These are phyloP conservation scores for Drosophila bocki DNA, from an alignment of 1,140 invertebrate species.

Conservation along the genomic window DNA sequence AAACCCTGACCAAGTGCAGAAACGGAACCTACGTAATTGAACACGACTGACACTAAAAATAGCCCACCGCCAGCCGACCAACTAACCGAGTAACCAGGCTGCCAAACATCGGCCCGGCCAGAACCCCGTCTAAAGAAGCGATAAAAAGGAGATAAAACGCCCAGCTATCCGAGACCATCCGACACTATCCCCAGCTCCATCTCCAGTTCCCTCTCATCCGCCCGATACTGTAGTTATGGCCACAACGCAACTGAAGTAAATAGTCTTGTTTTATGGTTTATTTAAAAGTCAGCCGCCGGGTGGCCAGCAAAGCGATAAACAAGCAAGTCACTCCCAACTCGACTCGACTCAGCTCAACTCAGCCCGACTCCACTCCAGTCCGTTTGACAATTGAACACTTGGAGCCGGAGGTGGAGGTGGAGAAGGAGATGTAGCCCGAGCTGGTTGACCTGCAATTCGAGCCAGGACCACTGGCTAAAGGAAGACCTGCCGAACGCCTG, in stretches of 20 bases:
- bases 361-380: conserved; percentile 2
- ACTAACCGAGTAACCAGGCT: conserved; percentile 24
- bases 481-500: conserved; percentile 64
- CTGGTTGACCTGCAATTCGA: conserved; percentile 53
- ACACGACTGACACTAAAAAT: conserved; percentile 76
- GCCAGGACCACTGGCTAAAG: conserved; percentile 16
- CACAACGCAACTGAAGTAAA: conserved; percentile 80
- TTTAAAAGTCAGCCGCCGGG: conserved; percentile 67
- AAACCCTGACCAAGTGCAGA: conserved; percentile 37
- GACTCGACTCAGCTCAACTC: conserved; percentile 12
- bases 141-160: conserved; percentile 80
- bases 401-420: conserved; percentile 1
- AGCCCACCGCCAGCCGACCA: conserved; percentile 58
- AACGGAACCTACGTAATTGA: conserved; percentile 74
- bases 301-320: conserved; percentile 53
- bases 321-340: conserved; percentile 49
- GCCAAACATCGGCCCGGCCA: conserved; percentile 24
- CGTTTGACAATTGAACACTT: conserved; percentile 73
- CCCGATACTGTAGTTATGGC: conserved; percentile 59
- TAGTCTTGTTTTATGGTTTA: conserved; percentile 84
- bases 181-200: conserved; percentile 7
- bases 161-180: conserved; percentile 33
- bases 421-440: neutral
- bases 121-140: conserved; percentile 71
- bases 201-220: neutral